Percentiles rank a stretch among this genome's conserved stretches.
phyloP scores from a whole-genome alignment of 2,113 vertebrate species.

The Coryphaenoides rupestris region DNA sequence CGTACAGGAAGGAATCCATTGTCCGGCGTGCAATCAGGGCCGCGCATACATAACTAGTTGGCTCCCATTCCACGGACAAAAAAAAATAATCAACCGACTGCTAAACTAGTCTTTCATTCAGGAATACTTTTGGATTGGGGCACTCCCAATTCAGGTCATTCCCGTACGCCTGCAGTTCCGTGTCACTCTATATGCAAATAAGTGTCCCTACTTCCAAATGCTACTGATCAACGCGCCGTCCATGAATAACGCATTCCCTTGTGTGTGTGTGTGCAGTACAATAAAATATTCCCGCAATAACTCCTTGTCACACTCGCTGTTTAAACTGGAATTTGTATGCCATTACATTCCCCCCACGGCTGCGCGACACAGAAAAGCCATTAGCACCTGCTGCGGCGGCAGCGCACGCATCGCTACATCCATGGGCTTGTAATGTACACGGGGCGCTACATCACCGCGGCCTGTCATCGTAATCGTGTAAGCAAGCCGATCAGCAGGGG shows the following conservation, averaged over 20 bases:
- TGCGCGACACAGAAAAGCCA: slow-evolving; percentile 14
- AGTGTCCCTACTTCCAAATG: slow-evolving; percentile 39
- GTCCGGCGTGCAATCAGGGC: no score
- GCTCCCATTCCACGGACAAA: background rate
- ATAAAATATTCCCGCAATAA: slow-evolving; percentile 21
- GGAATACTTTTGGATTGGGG: slow-evolving; percentile 28
- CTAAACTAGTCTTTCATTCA: slow-evolving; percentile 32
- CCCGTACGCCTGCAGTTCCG: slow-evolving; percentile 33
- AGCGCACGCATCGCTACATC: slow-evolving; percentile 23
- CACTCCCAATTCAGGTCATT: slow-evolving; percentile 49
- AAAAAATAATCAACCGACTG: background rate
- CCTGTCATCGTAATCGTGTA: no score
- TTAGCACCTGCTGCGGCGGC: slow-evolving; percentile 30
- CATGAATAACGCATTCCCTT: slow-evolving; percentile 59
- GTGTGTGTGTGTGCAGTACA: slow-evolving; percentile 7
- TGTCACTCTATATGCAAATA: slow-evolving; percentile 71
- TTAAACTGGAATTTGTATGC: slow-evolving; percentile 9
- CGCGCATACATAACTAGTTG: no score
- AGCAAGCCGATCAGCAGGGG: slow-evolving; percentile 19
- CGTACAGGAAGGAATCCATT: no score
- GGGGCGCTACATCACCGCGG: no score
- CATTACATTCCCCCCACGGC: no score
- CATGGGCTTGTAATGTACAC: background rate
- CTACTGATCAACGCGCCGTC: slow-evolving; percentile 50
- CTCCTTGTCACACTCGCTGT: slow-evolving; percentile 30